Conservation (phyloP, 92 coral and sea anemone species). For the Porites rus region DNA sequence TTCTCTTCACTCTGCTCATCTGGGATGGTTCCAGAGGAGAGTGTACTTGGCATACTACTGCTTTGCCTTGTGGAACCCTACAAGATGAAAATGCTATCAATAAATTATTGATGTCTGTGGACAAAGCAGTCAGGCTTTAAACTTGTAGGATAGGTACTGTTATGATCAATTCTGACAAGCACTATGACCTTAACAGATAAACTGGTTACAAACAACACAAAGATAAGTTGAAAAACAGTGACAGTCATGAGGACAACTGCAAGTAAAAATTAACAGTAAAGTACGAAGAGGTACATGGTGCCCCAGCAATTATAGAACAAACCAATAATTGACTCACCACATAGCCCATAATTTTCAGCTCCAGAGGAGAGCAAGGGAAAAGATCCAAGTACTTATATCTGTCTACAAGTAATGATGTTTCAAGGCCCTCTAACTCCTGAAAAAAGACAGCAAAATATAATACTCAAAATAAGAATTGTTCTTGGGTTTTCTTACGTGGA, state of each 20-base stretch:
- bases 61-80: conserved; percentile 76
- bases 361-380: conserved; percentile 85
- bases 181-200: no score
- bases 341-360: conserved; percentile 95
- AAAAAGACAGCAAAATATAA: neutral
- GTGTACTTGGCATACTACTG: conserved; percentile 49
- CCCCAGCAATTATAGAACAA: neutral
- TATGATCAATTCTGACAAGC: no score
- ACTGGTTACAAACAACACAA: no score
- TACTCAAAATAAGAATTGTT: no score
- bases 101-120: neutral
- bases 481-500: no score
- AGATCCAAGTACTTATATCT: conserved; percentile 94
- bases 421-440: conserved; percentile 92
- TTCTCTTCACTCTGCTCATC: conserved; percentile 81
- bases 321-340: conserved; percentile 62
- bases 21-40: conserved; percentile 48
- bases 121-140: no score
- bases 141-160: no score
- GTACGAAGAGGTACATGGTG: no score
- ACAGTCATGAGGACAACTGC: no score
- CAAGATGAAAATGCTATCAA: neutral
- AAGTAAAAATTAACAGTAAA: no score
- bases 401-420: conserved; percentile 91
- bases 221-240: no score